phyloP scores from a whole-genome alignment of 2,113 vertebrate genomes.

The Campylomormyrus numenius region DNA sequence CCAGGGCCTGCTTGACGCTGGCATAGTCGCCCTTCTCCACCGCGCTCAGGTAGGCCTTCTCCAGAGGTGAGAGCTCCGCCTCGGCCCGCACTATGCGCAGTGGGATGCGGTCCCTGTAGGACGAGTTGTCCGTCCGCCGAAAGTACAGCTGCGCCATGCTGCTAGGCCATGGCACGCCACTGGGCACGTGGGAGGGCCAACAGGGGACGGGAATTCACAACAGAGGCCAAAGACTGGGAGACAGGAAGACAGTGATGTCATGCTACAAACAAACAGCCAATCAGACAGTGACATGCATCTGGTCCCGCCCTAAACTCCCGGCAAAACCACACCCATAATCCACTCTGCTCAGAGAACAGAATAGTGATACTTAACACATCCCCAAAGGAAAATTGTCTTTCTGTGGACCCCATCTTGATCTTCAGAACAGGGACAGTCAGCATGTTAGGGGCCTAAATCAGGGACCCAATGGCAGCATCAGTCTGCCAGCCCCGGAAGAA shows the following conservation, averaged over 20 bases:
- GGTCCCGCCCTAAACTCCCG: neutral
- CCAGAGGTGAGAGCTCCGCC: conserved; percentile 83
- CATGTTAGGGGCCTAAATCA: neutral
- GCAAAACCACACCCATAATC: neutral
- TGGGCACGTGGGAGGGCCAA: conserved; percentile 20
- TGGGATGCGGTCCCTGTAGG: conserved; percentile 90
- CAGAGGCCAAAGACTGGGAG: neutral
- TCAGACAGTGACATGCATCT: neutral
- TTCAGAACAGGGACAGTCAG: neutral
- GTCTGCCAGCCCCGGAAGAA: neutral
- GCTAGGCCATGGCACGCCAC: conserved; percentile 61
- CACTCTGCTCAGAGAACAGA: neutral
- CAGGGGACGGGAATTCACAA: conserved; percentile 31
- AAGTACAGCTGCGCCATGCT: conserved; percentile 96
- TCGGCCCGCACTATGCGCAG: conserved; percentile 90
- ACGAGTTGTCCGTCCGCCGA: conserved; percentile 77
- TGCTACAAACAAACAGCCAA: neutral
- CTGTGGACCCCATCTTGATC: neutral
- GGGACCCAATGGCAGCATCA: neutral
- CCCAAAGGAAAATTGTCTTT: neutral
- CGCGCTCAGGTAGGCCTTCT: conserved; percentile 86
- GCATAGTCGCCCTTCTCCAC: conserved; percentile 96
- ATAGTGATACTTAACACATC: neutral
- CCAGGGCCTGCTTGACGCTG: conserved; percentile 88
- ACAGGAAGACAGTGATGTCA: neutral